phyloP scores from a whole-genome alignment of 2,888 invertebrate species.

The Melitaea athalia region DNA sequence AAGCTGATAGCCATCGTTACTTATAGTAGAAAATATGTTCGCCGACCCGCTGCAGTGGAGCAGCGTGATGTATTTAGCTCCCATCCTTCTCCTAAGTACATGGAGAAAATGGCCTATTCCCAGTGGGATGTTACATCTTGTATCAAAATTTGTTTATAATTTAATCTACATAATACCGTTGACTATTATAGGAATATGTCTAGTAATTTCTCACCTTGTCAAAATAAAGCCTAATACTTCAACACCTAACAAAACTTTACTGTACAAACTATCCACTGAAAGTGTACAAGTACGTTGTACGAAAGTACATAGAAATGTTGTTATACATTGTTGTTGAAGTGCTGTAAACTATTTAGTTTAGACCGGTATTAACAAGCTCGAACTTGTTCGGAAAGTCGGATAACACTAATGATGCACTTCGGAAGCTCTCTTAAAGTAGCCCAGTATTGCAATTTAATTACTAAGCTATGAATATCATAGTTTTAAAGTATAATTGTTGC shows the following conservation, averaged over 20 bases:
- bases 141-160: no score
- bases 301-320: background rate
- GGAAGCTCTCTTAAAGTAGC: conserved; percentile 8
- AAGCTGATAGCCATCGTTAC: no score
- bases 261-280: background rate
- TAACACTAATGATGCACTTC: conserved; percentile 11
- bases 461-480: conserved; percentile 2
- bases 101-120: no score
- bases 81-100: no score
- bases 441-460: conserved; percentile 5
- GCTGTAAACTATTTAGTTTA: conserved; percentile 9
- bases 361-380: conserved; percentile 7
- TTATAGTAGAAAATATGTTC: no score
- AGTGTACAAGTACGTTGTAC: background rate
- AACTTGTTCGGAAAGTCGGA: conserved; percentile 2
- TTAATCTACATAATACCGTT: no score
- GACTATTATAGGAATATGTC: no score
- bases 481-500: background rate
- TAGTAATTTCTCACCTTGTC: no score
- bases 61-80: no score
- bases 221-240: background rate
- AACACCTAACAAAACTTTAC: background rate
- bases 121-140: no score
- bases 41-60: no score
- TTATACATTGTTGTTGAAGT: conserved; percentile 12